Evolutionary conservation across 2,113 vertebrate genomes (phyloP).

Genomic region (Calypte anna): DNA sequence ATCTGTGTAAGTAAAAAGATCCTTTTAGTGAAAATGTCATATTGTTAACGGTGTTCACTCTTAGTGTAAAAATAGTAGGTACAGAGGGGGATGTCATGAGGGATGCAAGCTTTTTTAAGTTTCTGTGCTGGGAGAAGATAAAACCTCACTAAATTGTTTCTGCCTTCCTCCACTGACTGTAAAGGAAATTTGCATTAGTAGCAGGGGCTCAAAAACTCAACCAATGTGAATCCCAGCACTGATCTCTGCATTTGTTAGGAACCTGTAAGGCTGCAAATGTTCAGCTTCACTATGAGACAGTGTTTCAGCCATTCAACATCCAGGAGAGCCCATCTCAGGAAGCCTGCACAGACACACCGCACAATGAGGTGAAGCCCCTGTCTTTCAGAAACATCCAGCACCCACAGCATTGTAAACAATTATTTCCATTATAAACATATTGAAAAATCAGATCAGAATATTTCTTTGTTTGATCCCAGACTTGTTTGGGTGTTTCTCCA

Average conservation of each 20-base stretch:
- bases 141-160: not conserved
- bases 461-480: not conserved
- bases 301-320: not conserved
- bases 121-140: not conserved
- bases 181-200: constrained; percentile 1
- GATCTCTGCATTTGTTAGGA: not conserved
- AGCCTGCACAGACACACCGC: not conserved
- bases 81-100: not conserved
- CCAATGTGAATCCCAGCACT: not conserved
- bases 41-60: constrained; percentile 13
- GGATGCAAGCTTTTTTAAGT: not conserved
- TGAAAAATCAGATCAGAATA: not conserved
- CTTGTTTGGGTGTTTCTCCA: not conserved
- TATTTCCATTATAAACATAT: not conserved
- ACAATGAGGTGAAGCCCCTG: not conserved
- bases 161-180: not conserved
- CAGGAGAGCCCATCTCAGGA: not conserved
- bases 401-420: not conserved
- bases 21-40: constrained; percentile 9
- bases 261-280: not conserved
- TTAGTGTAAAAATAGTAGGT: constrained; percentile 1
- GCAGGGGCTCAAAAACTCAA: not conserved
- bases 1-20: not conserved
- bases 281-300: not conserved
- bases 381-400: not conserved